phyloP scores from a whole-genome alignment of 2,113 vertebrate genomes.

The Gnathonemus longibarbis region DNA sequence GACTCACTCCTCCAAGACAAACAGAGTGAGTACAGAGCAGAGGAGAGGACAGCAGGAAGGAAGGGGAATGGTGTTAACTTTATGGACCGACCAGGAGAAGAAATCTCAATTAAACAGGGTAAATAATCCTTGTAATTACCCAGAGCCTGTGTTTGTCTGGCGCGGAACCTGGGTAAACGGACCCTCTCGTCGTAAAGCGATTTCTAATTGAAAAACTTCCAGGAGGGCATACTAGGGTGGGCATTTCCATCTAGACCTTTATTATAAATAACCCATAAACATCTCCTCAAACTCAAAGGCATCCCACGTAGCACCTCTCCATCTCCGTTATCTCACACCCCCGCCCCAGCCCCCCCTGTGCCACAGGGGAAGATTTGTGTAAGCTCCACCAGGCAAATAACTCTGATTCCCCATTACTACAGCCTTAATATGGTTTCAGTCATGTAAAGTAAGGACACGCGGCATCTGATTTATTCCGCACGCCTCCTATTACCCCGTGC shows the following conservation, averaged over 20 bases:
- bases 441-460: constrained; percentile 8
- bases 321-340: constrained; percentile 17
- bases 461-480: constrained; percentile 10
- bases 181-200: constrained; percentile 58
- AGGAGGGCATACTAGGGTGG: constrained; percentile 4
- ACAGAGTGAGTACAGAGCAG: constrained; percentile 52
- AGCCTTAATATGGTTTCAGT: constrained; percentile 19
- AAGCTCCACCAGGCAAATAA: constrained; percentile 14
- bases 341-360: background rate
- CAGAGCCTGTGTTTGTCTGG: constrained; percentile 55
- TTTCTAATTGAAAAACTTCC: constrained; percentile 56
- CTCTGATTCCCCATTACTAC: constrained; percentile 16
- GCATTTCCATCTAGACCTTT: background rate
- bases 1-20: background rate
- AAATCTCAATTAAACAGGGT: constrained; percentile 65
- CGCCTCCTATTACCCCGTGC: background rate
- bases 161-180: constrained; percentile 65
- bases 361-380: constrained; percentile 18
- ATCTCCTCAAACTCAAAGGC: constrained; percentile 19
- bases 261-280: constrained; percentile 27
- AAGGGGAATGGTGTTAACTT: constrained; percentile 57
- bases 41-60: constrained; percentile 31
- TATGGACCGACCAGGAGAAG: constrained; percentile 58
- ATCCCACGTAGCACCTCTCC: constrained; percentile 8
- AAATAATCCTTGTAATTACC: constrained; percentile 73